Conservation (phyloP, 1,140 invertebrate genomes). For the Drosophila lacteicornis region DNA sequence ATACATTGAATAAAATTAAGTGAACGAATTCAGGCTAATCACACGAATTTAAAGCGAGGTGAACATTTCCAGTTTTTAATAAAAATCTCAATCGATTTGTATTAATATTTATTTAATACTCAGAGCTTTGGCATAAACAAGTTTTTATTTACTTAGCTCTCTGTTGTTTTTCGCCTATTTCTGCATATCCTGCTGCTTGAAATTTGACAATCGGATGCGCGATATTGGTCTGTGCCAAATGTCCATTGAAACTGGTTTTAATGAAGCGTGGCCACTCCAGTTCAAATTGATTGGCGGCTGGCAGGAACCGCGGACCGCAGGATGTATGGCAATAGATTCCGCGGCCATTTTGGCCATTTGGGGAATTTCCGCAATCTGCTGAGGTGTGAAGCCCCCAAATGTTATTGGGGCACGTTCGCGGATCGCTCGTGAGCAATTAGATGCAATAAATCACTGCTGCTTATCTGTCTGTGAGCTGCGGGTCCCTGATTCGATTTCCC, state of each 20-base stretch:
- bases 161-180: not conserved
- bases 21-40: not conserved
- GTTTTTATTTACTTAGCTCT: not conserved
- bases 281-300: constrained; percentile 68
- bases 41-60: not conserved
- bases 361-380: constrained; percentile 47
- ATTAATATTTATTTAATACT: not conserved
- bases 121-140: not conserved
- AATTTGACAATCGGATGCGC: constrained; percentile 27
- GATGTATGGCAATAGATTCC: constrained; percentile 40
- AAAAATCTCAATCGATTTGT: not conserved
- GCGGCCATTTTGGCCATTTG: constrained; percentile 18
- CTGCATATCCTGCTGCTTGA: not conserved
- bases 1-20: not conserved
- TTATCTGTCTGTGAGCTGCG: constrained; percentile 56
- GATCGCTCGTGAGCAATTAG: constrained; percentile 68
- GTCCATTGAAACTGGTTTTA: constrained; percentile 65
- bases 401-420: constrained; percentile 73
- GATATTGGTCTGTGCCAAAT: constrained; percentile 26
- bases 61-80: not conserved
- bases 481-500: constrained; percentile 40
- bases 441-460: constrained; percentile 72
- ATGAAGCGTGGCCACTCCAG: constrained; percentile 54
- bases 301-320: constrained; percentile 41
- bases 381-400: constrained; percentile 71